phyloP scores from a whole-genome alignment of 1,140 invertebrate species.

The Diabrotica virgifera region DNA sequence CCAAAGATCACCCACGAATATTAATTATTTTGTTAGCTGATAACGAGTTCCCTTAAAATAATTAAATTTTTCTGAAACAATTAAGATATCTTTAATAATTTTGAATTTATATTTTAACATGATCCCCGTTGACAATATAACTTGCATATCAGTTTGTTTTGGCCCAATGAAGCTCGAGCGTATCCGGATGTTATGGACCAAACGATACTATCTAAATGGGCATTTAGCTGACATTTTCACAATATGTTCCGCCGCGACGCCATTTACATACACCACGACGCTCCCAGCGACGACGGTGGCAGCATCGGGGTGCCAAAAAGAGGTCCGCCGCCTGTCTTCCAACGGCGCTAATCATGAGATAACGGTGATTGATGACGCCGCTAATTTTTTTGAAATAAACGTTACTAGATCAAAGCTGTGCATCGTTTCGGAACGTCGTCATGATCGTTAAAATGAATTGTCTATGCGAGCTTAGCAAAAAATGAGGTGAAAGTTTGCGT shows the following conservation, averaged over 20 bases:
- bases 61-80: too few relatives aligned
- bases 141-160: too few relatives aligned
- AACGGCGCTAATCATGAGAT: constrained; percentile 1
- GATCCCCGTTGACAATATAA: too few relatives aligned
- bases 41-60: too few relatives aligned
- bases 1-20: too few relatives aligned
- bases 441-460: too few relatives aligned
- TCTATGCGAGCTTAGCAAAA: too few relatives aligned
- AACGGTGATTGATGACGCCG: constrained; percentile 1
- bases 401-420: neutral
- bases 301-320: neutral
- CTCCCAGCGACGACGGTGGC: neutral
- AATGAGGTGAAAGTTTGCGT: too few relatives aligned
- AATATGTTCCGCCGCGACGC: neutral
- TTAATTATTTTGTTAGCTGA: too few relatives aligned
- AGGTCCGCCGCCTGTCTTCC: neutral
- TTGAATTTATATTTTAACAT: too few relatives aligned
- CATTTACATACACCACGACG: neutral
- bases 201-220: neutral
- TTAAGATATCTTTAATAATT: too few relatives aligned
- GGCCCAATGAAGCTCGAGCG: too few relatives aligned
- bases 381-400: constrained; percentile 1
- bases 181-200: neutral
- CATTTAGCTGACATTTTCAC: constrained; percentile 1
- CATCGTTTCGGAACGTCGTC: neutral